Evolutionary conservation across 92 coral and sea anemone species (phyloP).

Genomic region (Bergia sp.): DNA sequence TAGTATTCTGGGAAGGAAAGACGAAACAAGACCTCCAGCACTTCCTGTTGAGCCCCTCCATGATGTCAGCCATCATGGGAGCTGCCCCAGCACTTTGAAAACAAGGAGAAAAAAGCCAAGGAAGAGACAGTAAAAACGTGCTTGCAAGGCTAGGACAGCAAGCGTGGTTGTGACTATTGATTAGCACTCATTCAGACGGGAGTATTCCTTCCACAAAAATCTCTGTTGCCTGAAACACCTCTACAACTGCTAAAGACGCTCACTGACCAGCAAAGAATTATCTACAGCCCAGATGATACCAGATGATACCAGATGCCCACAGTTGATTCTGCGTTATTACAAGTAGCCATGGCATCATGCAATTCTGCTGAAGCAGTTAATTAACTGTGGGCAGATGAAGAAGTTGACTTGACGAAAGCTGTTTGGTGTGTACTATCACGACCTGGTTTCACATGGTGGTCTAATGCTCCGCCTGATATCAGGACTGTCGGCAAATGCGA

Average conservation of each 20-base stretch:
- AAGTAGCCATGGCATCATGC: conserved; percentile 65
- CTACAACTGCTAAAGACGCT: conserved; percentile 49
- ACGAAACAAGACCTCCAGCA: conserved; percentile 54
- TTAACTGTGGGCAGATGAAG: conserved; percentile 32
- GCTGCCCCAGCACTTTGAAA: conserved; percentile 48
- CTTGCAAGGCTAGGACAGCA: conserved; percentile 60
- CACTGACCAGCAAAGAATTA: conserved; percentile 57
- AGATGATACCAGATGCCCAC: conserved; percentile 44
- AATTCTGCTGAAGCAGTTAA: conserved; percentile 41
- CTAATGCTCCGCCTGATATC: conserved; percentile 58
- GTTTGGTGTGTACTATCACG: conserved; percentile 60
- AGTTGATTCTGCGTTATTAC: conserved; percentile 56
- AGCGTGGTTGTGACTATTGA: conserved; percentile 56
- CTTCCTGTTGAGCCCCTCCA: conserved; percentile 58
- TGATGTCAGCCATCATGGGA: conserved; percentile 54
- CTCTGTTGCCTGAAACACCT: conserved; percentile 45
- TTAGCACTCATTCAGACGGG: conserved; percentile 55
- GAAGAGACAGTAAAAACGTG: conserved; percentile 38
- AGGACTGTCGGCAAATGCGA: conserved; percentile 64
- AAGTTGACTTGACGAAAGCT: conserved; percentile 43
- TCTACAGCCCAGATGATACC: conserved; percentile 54
- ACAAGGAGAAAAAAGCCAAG: conserved; percentile 36
- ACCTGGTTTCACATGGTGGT: conserved; percentile 59
- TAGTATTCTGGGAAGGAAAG: conserved; percentile 50
- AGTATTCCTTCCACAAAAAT: conserved; percentile 49